Evolutionary conservation across 2,888 invertebrate genomes (phyloP).

Genomic region (Lasioglossum pauxillum): DNA sequence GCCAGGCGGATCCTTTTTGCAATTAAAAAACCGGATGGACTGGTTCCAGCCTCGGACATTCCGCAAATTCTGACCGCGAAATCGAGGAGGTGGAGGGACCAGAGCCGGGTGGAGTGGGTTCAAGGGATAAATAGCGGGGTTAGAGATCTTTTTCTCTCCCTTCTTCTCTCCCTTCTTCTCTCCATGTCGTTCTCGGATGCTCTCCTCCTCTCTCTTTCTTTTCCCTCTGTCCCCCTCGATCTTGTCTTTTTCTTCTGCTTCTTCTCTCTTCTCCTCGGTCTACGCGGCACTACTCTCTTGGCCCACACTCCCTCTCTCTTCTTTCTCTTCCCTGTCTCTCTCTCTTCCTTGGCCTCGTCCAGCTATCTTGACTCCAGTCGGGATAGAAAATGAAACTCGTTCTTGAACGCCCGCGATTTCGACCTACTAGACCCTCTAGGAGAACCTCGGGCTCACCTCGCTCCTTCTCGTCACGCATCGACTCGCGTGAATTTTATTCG

Average conservation of each 20-base stretch:
- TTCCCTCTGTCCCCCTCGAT: slow-evolving; percentile 12
- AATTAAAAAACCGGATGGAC: slow-evolving; percentile 84
- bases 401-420: slow-evolving; percentile 60
- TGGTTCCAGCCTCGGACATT: slow-evolving; percentile 83
- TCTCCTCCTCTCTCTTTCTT: neutral
- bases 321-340: neutral
- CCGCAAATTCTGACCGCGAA: slow-evolving; percentile 83
- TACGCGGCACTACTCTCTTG: neutral
- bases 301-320: neutral
- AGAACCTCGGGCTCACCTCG: slow-evolving; percentile 6
- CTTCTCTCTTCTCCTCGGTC: neutral
- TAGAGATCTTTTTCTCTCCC: slow-evolving; percentile 52
- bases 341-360: slow-evolving; percentile 8
- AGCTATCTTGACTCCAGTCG: slow-evolving; percentile 35
- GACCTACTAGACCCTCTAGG: slow-evolving; percentile 53
- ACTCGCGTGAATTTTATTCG: slow-evolving; percentile 31
- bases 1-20: slow-evolving; percentile 81
- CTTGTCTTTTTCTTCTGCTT: slow-evolving; percentile 11
- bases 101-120: slow-evolving; percentile 45
- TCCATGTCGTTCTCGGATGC: neutral
- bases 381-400: slow-evolving; percentile 71
- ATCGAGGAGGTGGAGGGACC: slow-evolving; percentile 75
- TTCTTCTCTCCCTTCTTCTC: neutral
- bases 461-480: neutral
- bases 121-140: slow-evolving; percentile 76